Conservation (phyloP, 1,140 invertebrate species). For the Mylabris phalerata region DNA sequence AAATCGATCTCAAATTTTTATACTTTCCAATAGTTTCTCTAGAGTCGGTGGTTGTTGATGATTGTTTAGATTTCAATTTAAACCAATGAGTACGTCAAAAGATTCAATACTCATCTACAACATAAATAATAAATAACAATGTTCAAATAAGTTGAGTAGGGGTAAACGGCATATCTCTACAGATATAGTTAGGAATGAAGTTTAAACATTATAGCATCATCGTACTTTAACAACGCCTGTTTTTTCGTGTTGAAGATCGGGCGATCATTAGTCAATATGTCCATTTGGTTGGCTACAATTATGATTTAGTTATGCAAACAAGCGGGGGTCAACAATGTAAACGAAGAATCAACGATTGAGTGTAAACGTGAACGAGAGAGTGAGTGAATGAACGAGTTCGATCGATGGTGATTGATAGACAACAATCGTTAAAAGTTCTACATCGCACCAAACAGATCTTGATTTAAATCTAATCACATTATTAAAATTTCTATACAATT, state of each 20-base stretch:
- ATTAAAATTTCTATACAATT: too few relatives aligned
- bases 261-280: conserved; percentile 40
- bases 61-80: neutral
- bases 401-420: conserved; percentile 32
- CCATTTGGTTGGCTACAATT: conserved; percentile 37
- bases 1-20: too few relatives aligned
- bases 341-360: too few relatives aligned
- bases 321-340: conserved; percentile 30
- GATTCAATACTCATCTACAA: neutral
- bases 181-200: neutral
- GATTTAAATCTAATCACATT: too few relatives aligned
- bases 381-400: conserved; percentile 3
- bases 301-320: conserved; percentile 42
- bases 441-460: conserved; percentile 12
- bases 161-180: conserved; percentile 6
- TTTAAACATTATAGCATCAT: conserved; percentile 11
- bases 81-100: conserved; percentile 5
- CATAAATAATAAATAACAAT: conserved; percentile 13
- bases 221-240: conserved; percentile 20
- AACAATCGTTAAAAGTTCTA: conserved; percentile 10
- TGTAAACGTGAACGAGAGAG: too few relatives aligned
- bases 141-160: conserved; percentile 9
- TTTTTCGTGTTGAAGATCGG: conserved; percentile 23
- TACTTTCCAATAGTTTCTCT: too few relatives aligned
- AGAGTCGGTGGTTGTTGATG: too few relatives aligned